Evolutionary conservation across 2,113 vertebrate species (phyloP).

Genomic region (Cercocebus atys): DNA sequence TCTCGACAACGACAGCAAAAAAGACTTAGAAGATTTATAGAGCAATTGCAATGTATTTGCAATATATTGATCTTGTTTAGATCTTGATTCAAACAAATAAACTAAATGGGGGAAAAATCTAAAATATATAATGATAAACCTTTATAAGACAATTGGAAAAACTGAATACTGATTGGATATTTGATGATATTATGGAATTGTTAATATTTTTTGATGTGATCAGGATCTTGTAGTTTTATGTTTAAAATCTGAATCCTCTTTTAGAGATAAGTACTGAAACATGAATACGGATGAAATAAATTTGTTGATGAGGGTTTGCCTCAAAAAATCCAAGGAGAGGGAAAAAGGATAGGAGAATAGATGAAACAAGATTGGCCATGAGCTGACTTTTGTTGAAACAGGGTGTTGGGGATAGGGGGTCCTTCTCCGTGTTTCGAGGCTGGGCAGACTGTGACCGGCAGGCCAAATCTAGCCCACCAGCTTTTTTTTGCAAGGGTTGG

Average conservation of each 20-base stretch:
- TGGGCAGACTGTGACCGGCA: not conserved
- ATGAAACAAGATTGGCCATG: not conserved
- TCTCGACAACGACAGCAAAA: too few relatives aligned
- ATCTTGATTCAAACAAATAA: not conserved
- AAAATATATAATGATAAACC: not conserved
- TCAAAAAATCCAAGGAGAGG: not conserved
- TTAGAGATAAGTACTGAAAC: not conserved
- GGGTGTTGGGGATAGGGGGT: not conserved
- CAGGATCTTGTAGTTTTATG: not conserved
- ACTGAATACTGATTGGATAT: not conserved
- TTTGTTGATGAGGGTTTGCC: not conserved
- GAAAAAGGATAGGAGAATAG: not conserved
- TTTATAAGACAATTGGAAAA: not conserved
- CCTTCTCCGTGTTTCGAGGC: not conserved
- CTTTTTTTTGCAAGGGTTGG: not conserved
- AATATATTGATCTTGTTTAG: not conserved
- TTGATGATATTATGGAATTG: not conserved
- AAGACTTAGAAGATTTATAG: not conserved
- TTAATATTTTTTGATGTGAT: conserved; percentile 11
- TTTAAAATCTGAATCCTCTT: not conserved
- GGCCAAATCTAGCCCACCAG: not conserved
- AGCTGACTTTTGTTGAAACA: not conserved
- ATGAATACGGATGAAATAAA: not conserved
- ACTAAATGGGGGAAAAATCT: too few relatives aligned
- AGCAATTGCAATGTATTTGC: not conserved